Evolutionary conservation across 2,888 invertebrate genomes (phyloP).

Genomic region (Lobophora halterata): DNA sequence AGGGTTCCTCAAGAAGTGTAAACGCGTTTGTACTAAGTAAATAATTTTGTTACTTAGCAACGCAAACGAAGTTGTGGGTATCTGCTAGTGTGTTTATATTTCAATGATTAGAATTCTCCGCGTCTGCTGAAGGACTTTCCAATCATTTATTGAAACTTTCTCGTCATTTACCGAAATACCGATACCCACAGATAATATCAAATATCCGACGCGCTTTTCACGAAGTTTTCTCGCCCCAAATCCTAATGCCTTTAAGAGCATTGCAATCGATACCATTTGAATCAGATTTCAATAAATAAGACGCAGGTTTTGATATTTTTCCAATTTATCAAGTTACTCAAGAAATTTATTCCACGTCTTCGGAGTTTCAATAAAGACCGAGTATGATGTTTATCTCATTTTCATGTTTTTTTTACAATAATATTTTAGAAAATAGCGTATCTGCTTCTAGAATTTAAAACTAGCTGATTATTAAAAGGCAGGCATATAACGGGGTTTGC

Average conservation of each 20-base stretch:
- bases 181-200: slow-evolving; percentile 17
- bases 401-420: too few relatives aligned
- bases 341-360: slow-evolving; percentile 7
- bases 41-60: too few relatives aligned
- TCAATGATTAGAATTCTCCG: background rate
- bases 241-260: slow-evolving; percentile 24
- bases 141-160: slow-evolving; percentile 2
- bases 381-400: slow-evolving; percentile 17
- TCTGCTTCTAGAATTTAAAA: too few relatives aligned
- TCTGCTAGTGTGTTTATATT: background rate
- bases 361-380: slow-evolving; percentile 10
- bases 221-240: slow-evolving; percentile 16
- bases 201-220: slow-evolving; percentile 28
- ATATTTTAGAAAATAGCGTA: too few relatives aligned
- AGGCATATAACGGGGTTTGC: too few relatives aligned
- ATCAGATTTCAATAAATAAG: slow-evolving; percentile 23
- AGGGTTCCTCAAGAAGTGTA: too few relatives aligned
- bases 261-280: slow-evolving; percentile 15
- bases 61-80: too few relatives aligned
- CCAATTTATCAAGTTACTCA: slow-evolving; percentile 17
- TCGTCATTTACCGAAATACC: slow-evolving; percentile 4
- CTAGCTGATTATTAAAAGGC: too few relatives aligned
- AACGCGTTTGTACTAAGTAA: too few relatives aligned
- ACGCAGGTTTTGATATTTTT: slow-evolving; percentile 16
- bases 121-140: background rate